Evolutionary conservation across 2,888 invertebrate species (phyloP).

Genomic region (Ptilodon capucinus): DNA sequence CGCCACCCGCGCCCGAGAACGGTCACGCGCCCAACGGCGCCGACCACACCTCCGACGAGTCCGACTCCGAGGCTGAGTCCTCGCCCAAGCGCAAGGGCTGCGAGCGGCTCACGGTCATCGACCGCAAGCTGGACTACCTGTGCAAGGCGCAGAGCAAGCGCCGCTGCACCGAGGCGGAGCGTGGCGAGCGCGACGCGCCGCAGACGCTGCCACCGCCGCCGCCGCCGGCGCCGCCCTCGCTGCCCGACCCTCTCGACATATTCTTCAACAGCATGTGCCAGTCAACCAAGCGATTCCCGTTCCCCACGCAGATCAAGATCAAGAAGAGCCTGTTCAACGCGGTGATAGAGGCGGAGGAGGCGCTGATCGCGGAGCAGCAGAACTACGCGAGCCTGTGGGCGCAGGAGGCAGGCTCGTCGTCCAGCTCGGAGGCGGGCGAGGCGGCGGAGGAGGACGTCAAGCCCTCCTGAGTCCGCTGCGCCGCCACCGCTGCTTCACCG

Average conservation of each 20-base stretch:
- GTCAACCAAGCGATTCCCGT: conserved; percentile 69
- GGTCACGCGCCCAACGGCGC: conserved; percentile 23
- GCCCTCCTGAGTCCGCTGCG: conserved; percentile 47
- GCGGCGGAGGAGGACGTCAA: conserved; percentile 46
- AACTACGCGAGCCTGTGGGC: conserved; percentile 71
- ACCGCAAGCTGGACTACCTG: conserved; percentile 60
- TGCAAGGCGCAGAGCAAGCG: conserved; percentile 50
- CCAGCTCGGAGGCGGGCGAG: conserved; percentile 50
- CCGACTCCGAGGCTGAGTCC: conserved; percentile 43
- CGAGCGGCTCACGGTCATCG: conserved; percentile 53
- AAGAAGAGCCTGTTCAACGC: conserved; percentile 67
- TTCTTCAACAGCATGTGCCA: conserved; percentile 78
- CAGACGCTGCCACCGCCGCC: conserved; percentile 15
- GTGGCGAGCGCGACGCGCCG: conserved; percentile 9
- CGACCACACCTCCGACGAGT: conserved; percentile 26
- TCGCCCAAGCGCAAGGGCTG: conserved; percentile 44
- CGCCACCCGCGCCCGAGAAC: conserved; percentile 22
- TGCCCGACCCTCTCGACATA: conserved; percentile 66
- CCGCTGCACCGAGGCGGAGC: conserved; percentile 28
- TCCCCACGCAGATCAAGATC: conserved; percentile 67
- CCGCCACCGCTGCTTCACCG: conserved; percentile 21
- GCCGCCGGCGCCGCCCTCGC: conserved; percentile 13
- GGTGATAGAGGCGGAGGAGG: conserved; percentile 70
- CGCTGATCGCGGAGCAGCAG: conserved; percentile 68
- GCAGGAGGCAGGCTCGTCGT: conserved; percentile 47